Conservation (phyloP, 1,140 invertebrate genomes). For the Drosophila arizonae region DNA sequence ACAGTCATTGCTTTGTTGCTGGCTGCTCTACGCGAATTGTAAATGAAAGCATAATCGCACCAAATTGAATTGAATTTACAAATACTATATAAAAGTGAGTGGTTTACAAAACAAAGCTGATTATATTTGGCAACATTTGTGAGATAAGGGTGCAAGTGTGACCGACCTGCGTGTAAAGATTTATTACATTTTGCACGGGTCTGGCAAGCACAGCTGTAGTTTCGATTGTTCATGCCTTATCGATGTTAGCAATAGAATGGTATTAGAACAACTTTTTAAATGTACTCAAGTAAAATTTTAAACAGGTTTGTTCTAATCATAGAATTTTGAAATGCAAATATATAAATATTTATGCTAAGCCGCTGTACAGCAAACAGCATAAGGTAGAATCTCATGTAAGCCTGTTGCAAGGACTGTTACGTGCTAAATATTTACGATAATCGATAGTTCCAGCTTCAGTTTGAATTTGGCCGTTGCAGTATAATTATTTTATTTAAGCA, state of each 20-base stretch:
- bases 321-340: background rate
- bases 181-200: background rate
- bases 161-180: background rate
- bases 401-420: too few species aligned
- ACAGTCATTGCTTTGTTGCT: constrained; percentile 68
- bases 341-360: background rate
- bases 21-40: constrained; percentile 33
- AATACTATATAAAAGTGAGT: constrained; percentile 12
- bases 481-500: too few species aligned
- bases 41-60: constrained; percentile 19
- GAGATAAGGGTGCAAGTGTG: constrained; percentile 37
- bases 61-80: constrained; percentile 13
- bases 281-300: too few species aligned
- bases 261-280: background rate
- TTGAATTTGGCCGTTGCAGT: too few species aligned
- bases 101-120: constrained; percentile 49
- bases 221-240: background rate
- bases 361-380: too few species aligned
- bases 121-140: constrained; percentile 41
- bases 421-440: too few species aligned
- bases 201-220: constrained; percentile 8
- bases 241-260: background rate
- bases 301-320: too few species aligned
- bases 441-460: too few species aligned
- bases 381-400: background rate